phyloP scores from a whole-genome alignment of 2,113 vertebrate species.

The Anser cygnoides region DNA sequence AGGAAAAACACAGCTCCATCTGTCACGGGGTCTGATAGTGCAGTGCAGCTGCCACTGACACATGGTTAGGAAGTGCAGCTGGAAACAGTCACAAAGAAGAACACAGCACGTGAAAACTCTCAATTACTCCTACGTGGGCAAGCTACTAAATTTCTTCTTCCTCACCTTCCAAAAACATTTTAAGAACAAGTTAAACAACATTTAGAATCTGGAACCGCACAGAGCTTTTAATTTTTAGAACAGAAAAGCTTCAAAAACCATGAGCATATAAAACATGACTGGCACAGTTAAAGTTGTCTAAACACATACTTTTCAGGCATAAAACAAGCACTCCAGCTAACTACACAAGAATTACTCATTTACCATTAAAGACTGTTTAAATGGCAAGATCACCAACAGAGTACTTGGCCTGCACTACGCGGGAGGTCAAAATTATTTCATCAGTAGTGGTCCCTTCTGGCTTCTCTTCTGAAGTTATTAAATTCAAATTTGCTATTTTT shows the following conservation, averaged over 20 bases:
- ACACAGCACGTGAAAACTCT: constrained; percentile 10
- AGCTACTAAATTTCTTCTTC: neutral
- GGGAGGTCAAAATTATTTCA: neutral
- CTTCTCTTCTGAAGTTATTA: neutral
- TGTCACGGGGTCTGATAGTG: constrained; percentile 33
- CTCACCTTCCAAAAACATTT: neutral
- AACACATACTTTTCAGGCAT: neutral
- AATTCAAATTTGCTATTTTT: neutral
- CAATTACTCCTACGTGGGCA: neutral
- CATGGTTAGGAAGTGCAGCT: constrained; percentile 23
- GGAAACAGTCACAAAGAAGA: constrained; percentile 41
- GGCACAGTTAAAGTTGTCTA: neutral
- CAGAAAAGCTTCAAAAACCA: neutral
- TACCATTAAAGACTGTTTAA: neutral
- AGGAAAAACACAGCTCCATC: constrained; percentile 48
- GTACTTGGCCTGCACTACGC: neutral
- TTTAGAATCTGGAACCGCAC: neutral
- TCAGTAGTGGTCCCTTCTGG: neutral
- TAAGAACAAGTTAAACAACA: neutral
- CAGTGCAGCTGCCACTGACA: constrained; percentile 55
- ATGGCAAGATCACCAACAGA: neutral
- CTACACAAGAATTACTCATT: neutral
- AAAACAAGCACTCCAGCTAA: neutral
- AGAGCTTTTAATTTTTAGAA: neutral
- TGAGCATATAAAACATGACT: neutral